Evolutionary conservation across 2,797 vertebrate genomes (phyloP).

Genomic region (Phoeniculus purpureus): DNA sequence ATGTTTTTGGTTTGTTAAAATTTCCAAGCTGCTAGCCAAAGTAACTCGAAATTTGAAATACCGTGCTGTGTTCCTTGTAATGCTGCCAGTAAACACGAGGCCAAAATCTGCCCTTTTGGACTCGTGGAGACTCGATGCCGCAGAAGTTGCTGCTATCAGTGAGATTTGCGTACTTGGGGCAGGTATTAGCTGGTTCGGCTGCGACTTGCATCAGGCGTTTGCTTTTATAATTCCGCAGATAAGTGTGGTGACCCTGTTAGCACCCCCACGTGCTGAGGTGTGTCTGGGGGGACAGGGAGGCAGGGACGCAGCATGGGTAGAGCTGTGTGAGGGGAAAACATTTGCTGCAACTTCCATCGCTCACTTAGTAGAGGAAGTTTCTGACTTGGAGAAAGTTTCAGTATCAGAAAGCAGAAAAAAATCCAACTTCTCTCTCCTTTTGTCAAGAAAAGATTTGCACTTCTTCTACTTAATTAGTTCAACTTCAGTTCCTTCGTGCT

Average conservation of each 20-base stretch:
- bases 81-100: conserved; percentile 9
- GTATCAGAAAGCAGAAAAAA: neutral
- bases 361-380: neutral
- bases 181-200: neutral
- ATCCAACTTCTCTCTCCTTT: neutral
- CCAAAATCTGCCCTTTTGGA: conserved; percentile 57
- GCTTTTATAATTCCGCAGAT: neutral
- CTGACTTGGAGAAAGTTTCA: too few species aligned
- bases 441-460: neutral
- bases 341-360: neutral
- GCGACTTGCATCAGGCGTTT: neutral
- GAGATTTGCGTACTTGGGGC: neutral
- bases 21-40: conserved; percentile 66
- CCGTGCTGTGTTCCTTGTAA: conserved; percentile 26
- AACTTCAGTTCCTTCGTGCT: neutral
- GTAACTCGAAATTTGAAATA: conserved; percentile 46
- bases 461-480: conserved; percentile 33
- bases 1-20: conserved; percentile 59
- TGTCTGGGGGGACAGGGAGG: fast-evolving
- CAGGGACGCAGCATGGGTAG: neutral
- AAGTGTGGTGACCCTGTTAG: neutral
- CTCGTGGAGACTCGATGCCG: neutral
- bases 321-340: neutral
- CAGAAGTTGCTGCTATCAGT: neutral
- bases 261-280: neutral